Conservation (phyloP, 2,113 vertebrate genomes). For the Etheostoma cragini region DNA sequence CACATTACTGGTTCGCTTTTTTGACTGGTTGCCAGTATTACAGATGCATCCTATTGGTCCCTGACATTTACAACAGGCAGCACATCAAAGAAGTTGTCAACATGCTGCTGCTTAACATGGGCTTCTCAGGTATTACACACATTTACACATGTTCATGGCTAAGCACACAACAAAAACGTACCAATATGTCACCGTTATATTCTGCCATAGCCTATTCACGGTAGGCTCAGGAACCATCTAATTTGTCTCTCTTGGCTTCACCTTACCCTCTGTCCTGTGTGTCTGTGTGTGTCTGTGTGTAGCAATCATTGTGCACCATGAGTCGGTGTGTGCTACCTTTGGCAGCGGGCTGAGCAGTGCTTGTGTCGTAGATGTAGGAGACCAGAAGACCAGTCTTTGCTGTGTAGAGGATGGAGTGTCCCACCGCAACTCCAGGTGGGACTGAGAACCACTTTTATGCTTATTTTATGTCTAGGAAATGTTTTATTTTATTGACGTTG, state of each 20-base stretch:
- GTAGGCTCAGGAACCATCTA: neutral
- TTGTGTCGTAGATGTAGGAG: conserved; percentile 95
- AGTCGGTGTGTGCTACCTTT: conserved; percentile 96
- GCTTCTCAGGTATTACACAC: conserved; percentile 92
- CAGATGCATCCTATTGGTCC: conserved; percentile 95
- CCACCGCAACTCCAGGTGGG: conserved; percentile 94
- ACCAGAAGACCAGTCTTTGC: conserved; percentile 97
- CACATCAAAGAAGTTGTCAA: conserved; percentile 96
- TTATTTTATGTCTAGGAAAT: neutral
- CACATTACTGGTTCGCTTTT: neutral
- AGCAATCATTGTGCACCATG: conserved; percentile 97
- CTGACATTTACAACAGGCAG: conserved; percentile 96
- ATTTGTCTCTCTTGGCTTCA: neutral
- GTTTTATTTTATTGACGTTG: neutral
- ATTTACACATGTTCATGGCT: neutral
- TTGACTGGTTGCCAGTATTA: conserved; percentile 90
- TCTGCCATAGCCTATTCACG: neutral
- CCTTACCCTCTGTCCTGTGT: neutral
- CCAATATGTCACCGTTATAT: neutral
- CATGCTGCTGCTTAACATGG: conserved; percentile 95
- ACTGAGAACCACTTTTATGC: neutral
- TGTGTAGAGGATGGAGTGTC: conserved; percentile 98
- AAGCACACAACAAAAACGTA: neutral
- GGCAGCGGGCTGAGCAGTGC: conserved; percentile 96
- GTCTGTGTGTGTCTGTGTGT: conserved; percentile 5